Evolutionary conservation across 2,888 invertebrate genomes (phyloP).

Genomic region (Drosophila tanythrix): DNA sequence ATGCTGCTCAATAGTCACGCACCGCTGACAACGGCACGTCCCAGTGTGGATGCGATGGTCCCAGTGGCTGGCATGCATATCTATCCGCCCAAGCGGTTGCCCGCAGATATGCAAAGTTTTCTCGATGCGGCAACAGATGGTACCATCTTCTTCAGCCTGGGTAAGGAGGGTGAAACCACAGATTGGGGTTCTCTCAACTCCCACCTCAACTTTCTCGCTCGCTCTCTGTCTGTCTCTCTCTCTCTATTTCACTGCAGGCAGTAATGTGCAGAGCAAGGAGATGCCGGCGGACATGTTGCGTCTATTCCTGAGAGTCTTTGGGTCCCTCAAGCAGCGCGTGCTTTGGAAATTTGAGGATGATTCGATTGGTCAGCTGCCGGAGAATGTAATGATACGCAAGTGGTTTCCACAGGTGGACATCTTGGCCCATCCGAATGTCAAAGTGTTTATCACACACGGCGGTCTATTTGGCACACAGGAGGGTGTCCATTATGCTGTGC

Average conservation of each 20-base stretch:
- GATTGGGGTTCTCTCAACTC: not conserved
- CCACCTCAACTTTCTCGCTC: not conserved
- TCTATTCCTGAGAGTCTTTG: constrained; percentile 84
- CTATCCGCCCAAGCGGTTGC: constrained; percentile 81
- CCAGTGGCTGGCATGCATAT: constrained; percentile 87
- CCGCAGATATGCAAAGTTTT: constrained; percentile 83
- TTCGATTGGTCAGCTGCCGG: constrained; percentile 80
- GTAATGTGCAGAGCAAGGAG: constrained; percentile 84
- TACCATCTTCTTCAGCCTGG: constrained; percentile 86
- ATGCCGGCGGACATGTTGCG: constrained; percentile 83
- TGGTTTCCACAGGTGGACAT: constrained; percentile 87
- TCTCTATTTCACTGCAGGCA: constrained; percentile 76
- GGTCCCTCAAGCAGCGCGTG: constrained; percentile 84
- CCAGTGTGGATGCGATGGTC: constrained; percentile 85
- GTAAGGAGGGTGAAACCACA: constrained; percentile 48
- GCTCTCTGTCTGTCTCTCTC: not conserved
- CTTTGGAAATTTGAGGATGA: constrained; percentile 86
- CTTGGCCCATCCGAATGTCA: constrained; percentile 85
- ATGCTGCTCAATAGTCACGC: constrained; percentile 86
- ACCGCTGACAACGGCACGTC: constrained; percentile 85
- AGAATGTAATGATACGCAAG: constrained; percentile 85
- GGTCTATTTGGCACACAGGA: constrained; percentile 85
- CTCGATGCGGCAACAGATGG: constrained; percentile 84
- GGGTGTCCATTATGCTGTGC: constrained; percentile 84
- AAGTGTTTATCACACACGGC: constrained; percentile 85